Percentiles rank a stretch among this genome's conserved stretches.
phyloP scores from a whole-genome alignment of 1,140 invertebrate genomes.

The Harpegnathos saltator region DNA sequence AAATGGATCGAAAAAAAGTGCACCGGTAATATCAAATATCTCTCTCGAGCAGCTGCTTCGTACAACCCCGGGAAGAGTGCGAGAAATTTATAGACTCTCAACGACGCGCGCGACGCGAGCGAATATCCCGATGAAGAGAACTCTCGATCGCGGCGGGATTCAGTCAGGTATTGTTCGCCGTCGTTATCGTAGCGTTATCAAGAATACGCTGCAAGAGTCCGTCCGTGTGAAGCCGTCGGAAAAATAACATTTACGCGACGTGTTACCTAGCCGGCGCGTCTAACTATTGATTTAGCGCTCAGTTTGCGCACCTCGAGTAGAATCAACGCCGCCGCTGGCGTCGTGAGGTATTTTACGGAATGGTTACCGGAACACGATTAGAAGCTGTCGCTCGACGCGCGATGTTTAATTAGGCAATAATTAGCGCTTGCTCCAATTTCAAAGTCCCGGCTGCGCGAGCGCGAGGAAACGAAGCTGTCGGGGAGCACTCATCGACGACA shows the following conservation, averaged over 20 bases:
- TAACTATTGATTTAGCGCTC: conserved; percentile 56
- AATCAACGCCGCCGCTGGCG: conserved; percentile 44
- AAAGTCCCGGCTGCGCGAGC: conserved; percentile 42
- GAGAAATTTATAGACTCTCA: too few relatives aligned
- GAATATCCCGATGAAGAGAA: background rate
- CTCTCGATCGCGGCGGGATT: background rate
- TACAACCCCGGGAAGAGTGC: too few relatives aligned
- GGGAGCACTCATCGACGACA: background rate
- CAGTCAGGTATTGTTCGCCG: background rate
- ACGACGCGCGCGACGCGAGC: too few relatives aligned
- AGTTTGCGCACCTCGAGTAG: conserved; percentile 30
- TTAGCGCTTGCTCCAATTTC: conserved; percentile 73
- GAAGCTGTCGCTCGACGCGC: conserved; percentile 67
- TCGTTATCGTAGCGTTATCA: background rate
- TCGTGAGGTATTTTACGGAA: conserved; percentile 52
- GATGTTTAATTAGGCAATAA: conserved; percentile 75
- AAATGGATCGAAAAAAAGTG: too few relatives aligned
- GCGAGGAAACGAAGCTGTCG: conserved; percentile 17
- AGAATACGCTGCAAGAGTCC: conserved; percentile 1
- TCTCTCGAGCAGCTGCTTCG: too few relatives aligned
- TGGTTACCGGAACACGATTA: conserved; percentile 68
- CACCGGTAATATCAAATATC: too few relatives aligned
- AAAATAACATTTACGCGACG: conserved; percentile 45
- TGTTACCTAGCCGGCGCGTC: conserved; percentile 15
- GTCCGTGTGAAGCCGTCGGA: background rate